Percentiles rank a stretch among this genome's conserved stretches.
Conservation (phyloP, 2,113 vertebrate genomes). For the Plestiodon gilberti region DNA sequence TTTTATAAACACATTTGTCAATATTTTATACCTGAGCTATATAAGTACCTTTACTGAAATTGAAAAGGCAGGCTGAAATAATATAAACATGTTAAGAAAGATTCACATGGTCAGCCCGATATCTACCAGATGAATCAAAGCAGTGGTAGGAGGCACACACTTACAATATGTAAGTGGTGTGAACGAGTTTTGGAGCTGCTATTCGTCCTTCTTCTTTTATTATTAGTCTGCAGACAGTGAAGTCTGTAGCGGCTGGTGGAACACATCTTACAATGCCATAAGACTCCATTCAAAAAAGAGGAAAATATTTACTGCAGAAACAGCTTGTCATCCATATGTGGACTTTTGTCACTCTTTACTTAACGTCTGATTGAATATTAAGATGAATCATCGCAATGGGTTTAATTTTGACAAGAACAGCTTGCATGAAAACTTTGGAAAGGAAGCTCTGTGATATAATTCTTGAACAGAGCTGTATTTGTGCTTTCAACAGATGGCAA, state of each 20-base stretch:
- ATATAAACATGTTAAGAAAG: not conserved
- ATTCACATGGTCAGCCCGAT: not conserved
- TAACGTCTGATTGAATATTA: slow-evolving; percentile 81
- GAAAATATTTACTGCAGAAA: slow-evolving; percentile 84
- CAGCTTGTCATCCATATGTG: slow-evolving; percentile 85
- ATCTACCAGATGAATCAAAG: not conserved
- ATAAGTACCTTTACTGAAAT: not conserved
- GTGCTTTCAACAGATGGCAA: slow-evolving; percentile 80
- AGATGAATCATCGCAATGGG: slow-evolving; percentile 78
- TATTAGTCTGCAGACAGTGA: slow-evolving; percentile 47
- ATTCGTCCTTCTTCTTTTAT: slow-evolving; percentile 42
- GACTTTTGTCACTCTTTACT: slow-evolving; percentile 86
- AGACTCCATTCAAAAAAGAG: slow-evolving; percentile 74
- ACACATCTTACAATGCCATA: slow-evolving; percentile 69
- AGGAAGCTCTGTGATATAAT: slow-evolving; percentile 72
- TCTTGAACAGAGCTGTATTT: slow-evolving; percentile 70
- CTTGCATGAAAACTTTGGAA: slow-evolving; percentile 76
- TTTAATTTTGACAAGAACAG: slow-evolving; percentile 82
- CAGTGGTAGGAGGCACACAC: not conserved
- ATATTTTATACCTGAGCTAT: not conserved
- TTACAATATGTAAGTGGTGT: not conserved
- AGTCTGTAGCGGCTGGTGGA: slow-evolving; percentile 64
- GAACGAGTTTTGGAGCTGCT: slow-evolving; percentile 34
- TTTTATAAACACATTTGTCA: not conserved
- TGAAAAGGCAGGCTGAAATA: not conserved